Percentiles rank a stretch among this genome's conserved stretches.
These are phyloP conservation scores for Apamea monoglypha DNA, from an alignment of 2,888 invertebrate species.

Conservation along the genomic window DNA sequence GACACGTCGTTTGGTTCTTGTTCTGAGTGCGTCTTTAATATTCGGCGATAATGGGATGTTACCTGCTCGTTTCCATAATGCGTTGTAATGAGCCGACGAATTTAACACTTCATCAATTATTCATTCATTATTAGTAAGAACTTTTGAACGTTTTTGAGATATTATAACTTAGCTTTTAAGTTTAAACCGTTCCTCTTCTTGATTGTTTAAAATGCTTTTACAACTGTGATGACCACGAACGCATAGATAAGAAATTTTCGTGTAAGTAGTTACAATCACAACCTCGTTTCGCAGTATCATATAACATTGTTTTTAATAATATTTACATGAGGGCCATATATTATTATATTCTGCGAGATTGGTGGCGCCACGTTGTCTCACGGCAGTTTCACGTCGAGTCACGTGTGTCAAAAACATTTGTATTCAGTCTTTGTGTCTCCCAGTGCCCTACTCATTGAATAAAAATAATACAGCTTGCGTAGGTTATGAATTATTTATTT, in stretches of 20 bases:
- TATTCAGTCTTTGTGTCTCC: slow-evolving; percentile 77
- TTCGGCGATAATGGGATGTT: slow-evolving; percentile 79
- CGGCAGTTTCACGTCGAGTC: slow-evolving; percentile 67
- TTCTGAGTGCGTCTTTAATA: slow-evolving; percentile 69
- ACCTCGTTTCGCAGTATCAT: slow-evolving; percentile 40
- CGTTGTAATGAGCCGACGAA: slow-evolving; percentile 78
- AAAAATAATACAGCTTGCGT: slow-evolving; percentile 76
- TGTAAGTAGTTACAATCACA: slow-evolving; percentile 36
- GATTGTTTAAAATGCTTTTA: slow-evolving; percentile 7
- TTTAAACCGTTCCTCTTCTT: slow-evolving; percentile 22
- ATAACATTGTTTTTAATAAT: slow-evolving; percentile 59
- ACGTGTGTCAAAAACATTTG: slow-evolving; percentile 79
- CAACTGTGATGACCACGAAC: neutral
- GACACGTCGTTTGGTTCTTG: slow-evolving; percentile 46
- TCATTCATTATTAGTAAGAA: slow-evolving; percentile 76
- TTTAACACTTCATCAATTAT: slow-evolving; percentile 82
- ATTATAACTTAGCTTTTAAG: slow-evolving; percentile 18
- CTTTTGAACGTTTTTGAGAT: slow-evolving; percentile 34
- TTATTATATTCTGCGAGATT: slow-evolving; percentile 60
- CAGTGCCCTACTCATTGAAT: slow-evolving; percentile 79
- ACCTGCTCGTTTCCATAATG: slow-evolving; percentile 78
- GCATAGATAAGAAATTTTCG: neutral
- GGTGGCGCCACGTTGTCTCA: slow-evolving; percentile 82
- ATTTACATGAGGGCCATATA: slow-evolving; percentile 58
- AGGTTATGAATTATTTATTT: slow-evolving; percentile 81